phyloP scores from a whole-genome alignment of 2,888 invertebrate genomes.

The Acrobasis consociella region DNA sequence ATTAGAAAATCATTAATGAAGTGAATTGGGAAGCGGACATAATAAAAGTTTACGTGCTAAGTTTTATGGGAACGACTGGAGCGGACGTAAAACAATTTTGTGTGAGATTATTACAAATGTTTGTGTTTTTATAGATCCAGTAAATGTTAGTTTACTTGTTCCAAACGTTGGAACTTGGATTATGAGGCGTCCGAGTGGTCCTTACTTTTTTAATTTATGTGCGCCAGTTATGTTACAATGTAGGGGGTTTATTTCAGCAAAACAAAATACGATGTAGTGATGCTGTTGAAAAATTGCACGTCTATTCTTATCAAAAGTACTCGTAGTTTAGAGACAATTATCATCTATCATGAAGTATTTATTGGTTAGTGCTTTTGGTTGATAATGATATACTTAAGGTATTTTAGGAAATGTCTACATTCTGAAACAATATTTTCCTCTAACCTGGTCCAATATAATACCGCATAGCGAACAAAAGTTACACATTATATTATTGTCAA shows the following conservation, averaged over 20 bases:
- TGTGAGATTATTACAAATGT: constrained; percentile 27
- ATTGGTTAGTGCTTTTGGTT: no score
- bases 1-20: constrained; percentile 21
- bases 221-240: constrained; percentile 5
- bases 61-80: constrained; percentile 26
- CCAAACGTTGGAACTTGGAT: constrained; percentile 9
- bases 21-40: constrained; percentile 26
- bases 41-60: constrained; percentile 32
- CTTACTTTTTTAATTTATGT: constrained; percentile 11
- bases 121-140: constrained; percentile 28
- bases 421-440: no score
- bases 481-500: background rate
- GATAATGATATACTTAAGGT: no score
- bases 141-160: background rate
- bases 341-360: no score
- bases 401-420: no score
- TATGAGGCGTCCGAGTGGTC: background rate
- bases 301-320: no score
- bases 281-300: no score
- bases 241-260: background rate
- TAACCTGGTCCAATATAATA: no score
- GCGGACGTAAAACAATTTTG: constrained; percentile 31
- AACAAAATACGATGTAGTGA: background rate
- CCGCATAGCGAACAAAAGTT: background rate
- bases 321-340: no score